Conservation (phyloP, 2,113 vertebrate species). For the Perca flavescens region DNA sequence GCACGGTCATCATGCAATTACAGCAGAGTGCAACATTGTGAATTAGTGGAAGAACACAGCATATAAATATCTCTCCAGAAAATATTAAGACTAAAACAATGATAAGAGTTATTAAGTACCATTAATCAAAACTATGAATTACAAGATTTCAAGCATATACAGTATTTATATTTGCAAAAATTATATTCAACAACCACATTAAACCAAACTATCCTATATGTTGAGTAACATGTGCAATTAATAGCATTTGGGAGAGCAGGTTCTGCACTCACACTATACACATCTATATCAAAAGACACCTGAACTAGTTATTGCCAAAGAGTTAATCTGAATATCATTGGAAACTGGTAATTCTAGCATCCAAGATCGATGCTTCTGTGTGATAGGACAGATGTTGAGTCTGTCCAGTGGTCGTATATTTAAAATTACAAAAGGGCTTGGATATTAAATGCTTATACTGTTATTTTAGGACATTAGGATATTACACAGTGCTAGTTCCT, state of each 20-base stretch:
- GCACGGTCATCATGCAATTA: conserved; percentile 70
- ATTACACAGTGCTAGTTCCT: conserved; percentile 49
- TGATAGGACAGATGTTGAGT: conserved; percentile 35
- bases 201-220: conserved; percentile 64
- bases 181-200: conserved; percentile 64
- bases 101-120: conserved; percentile 75
- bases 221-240: conserved; percentile 75
- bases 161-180: conserved; percentile 71
- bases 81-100: conserved; percentile 70
- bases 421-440: conserved; percentile 11
- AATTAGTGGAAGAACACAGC: conserved; percentile 72
- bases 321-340: conserved; percentile 37
- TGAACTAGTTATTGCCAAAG: conserved; percentile 69
- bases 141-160: conserved; percentile 70
- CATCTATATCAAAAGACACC: conserved; percentile 43
- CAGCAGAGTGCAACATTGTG: conserved; percentile 65
- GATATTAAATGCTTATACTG: conserved; percentile 16
- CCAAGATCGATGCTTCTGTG: conserved; percentile 13
- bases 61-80: conserved; percentile 75
- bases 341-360: conserved; percentile 33
- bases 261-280: conserved; percentile 57
- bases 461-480: conserved; percentile 25
- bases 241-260: conserved; percentile 67
- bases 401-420: conserved; percentile 38
- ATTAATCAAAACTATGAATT: conserved; percentile 72